phyloP scores from a whole-genome alignment of 2,797 vertebrate species.

The Amazonetta brasiliensis region DNA sequence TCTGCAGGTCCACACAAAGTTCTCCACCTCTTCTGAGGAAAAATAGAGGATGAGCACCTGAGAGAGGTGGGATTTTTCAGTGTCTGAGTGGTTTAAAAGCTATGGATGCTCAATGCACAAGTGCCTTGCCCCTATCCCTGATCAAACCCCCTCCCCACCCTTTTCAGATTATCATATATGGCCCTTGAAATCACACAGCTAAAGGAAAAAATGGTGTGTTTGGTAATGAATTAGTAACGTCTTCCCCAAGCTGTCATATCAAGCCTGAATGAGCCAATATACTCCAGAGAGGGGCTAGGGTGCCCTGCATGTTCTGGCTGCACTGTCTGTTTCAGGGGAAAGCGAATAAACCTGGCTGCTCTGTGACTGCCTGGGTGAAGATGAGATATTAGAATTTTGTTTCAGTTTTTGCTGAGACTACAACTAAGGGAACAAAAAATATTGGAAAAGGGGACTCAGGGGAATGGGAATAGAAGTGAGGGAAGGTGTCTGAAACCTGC shows the following conservation, averaged over 20 bases:
- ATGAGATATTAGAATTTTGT: background rate
- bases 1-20: background rate
- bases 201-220: background rate
- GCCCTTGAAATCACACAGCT: background rate
- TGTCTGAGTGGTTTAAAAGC: background rate
- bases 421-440: background rate
- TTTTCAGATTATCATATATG: background rate
- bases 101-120: background rate
- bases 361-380: background rate
- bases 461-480: background rate
- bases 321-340: background rate
- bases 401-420: background rate
- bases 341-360: background rate
- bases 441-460: background rate
- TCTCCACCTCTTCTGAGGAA: background rate
- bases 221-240: background rate
- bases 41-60: background rate
- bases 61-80: background rate
- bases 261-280: background rate
- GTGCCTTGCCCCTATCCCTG: fast-evolving
- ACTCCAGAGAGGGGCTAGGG: background rate
- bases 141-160: background rate
- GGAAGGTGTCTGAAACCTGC: background rate
- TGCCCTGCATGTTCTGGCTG: fast-evolving
- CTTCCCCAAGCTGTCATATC: background rate